Base-by-base conservation (phyloP, 2,888 invertebrate genomes). In the Rhaphigaster nebulosa region DNA sequence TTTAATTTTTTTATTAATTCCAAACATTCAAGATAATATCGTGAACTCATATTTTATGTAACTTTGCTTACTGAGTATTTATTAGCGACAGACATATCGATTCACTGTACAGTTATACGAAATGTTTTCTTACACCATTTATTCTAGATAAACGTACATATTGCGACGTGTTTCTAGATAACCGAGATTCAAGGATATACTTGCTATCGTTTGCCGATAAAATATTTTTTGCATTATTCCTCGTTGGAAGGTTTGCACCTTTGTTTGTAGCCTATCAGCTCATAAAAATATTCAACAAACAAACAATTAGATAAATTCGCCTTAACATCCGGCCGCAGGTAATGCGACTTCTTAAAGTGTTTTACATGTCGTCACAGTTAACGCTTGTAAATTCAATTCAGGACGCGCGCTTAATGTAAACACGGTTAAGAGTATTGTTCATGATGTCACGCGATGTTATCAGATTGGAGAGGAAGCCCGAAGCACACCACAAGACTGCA, bases 381-480 rank as follows among this genome's bases (percentile, higher is more conserved):
- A 38, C 34, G 34, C 38, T 76, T 76, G 38, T 76, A 76, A 38
- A 38, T 76, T 76, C 38, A 38, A 76, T 76, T 76, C 34, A 34
- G 38, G 34, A 20, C 70, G 20, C 70, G 38, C 23, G 70, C 70
- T 76, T 5, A 20, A 38, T 76, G 70, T 38, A 76, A 76, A 76
- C 70, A 76, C 20, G 38, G 38, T 76, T 38, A 38, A 0, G 70
- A 76, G 34, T 8, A 2, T 20, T 18, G 38, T 38, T 76, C 70
- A 34, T 38, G 34, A 76, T 76, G 70, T 76, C 70, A 76, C 70
- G 70, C 70, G 20, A 76, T 76, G 70, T 38, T 38, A 76, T 70
- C 70, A 70, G 70, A 70, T 76, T 26, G 70, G 70, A 76, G 70
- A 76, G 70, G 18, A 38, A 76, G 34, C 38, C 20, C 70, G 34